Base-by-base conservation (phyloP, 1,140 invertebrate genomes). In the Eciton burchellii region DNA sequence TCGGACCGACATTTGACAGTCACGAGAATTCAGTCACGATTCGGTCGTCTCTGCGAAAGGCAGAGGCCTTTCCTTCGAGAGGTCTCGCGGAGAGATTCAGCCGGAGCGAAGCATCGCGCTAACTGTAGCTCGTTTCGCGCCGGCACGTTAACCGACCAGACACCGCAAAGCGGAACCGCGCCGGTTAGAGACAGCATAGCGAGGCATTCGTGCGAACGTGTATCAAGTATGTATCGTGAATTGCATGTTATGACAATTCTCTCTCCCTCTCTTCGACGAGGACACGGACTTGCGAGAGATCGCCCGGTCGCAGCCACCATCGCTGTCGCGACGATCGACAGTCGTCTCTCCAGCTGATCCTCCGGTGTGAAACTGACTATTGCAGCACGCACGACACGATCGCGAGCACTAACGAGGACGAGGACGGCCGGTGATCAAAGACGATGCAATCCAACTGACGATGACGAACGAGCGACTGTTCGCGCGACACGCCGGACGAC, bases 41-140 rank as follows among this genome's bases (percentile, higher is more conserved):
- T n/a, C 43, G 16, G 41, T 26, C 26, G 47, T 29, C 49, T n/a
- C n/a, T n/a, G n/a, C n/a, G n/a, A n/a, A n/a, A n/a, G 35, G 49
- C 14, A 8, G 66, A 14, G 35, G n/a, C n/a, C n/a, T n/a, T 47
- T 0, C 3, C 12, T 19, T 5, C 49, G 21, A n/a, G n/a, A n/a
- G n/a, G n/a, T n/a, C n/a, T n/a, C n/a, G n/a, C n/a, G n/a, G n/a
- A n/a, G 45, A 45, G 9, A 62, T 47, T 4, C 62, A 47, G 35
- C 14, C 74, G 41, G 16, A 66, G 74, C 43, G 16, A 29, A 70
- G 41, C 52, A 43, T 54, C 24, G 49, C 62, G 74, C 35, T 77
- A 79, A 79, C 74, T 79, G 74, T 79, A 70, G 74, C 74, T 70
- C 74, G 49, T 79, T 35, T 79, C 74, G 41, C 74, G 74, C 63